Percentiles rank a stretch among this genome's conserved stretches.
Conservation (phyloP, 2,888 invertebrate species). For the Archips xylosteana region DNA sequence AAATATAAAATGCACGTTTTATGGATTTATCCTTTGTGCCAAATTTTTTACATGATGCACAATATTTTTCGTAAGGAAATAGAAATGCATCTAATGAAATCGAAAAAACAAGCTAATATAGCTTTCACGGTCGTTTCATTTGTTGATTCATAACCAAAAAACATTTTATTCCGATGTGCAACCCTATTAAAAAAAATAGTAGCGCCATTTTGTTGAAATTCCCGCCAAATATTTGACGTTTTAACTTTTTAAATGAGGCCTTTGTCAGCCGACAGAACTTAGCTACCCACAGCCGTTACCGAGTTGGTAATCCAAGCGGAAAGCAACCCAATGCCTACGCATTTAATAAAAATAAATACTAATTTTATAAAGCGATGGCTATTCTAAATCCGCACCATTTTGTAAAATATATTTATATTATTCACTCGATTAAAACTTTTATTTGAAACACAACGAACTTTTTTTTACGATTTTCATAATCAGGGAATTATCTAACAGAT, state of each 20-base stretch:
- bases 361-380: conserved; percentile 26
- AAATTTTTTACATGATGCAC: neutral
- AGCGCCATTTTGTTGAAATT: neutral
- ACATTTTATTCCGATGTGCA: neutral
- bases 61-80: neutral
- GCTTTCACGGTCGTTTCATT: no score
- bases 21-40: neutral
- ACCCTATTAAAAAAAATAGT: neutral
- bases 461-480: neutral
- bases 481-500: neutral
- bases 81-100: neutral
- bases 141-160: neutral
- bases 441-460: conserved; percentile 50
- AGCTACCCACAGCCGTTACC: conserved; percentile 57
- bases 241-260: neutral
- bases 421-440: conserved; percentile 38
- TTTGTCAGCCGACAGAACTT: conserved; percentile 45
- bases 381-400: conserved; percentile 50
- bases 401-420: conserved; percentile 20
- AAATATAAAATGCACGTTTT: neutral
- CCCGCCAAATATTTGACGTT: neutral
- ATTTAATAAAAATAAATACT: conserved; percentile 40
- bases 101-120: no score
- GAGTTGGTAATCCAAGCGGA: conserved; percentile 53
- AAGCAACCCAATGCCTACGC: conserved; percentile 66